Conservation (phyloP, 2,113 vertebrate species). For the Mastomys natalensis region DNA sequence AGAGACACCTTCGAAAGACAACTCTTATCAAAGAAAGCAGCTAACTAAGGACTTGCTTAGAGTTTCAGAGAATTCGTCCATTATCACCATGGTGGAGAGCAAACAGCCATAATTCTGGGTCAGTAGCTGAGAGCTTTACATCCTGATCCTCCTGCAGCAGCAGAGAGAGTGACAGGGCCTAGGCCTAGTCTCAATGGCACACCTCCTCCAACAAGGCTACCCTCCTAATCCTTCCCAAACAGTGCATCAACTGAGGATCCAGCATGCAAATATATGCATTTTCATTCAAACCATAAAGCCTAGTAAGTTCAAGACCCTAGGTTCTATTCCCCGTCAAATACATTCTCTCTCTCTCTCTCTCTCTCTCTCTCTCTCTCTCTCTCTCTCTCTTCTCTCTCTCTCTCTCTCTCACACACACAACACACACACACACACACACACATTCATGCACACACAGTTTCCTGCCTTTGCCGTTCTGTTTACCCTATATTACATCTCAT, state of each 20-base stretch:
- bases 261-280: background rate
- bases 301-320: background rate
- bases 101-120: background rate
- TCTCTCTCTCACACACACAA: background rate
- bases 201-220: background rate
- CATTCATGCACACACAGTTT: background rate
- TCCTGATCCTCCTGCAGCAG: background rate
- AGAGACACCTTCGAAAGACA: background rate
- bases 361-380: too few species aligned
- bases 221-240: background rate
- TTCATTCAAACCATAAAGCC: background rate
- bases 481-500: background rate
- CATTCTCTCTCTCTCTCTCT: too few species aligned
- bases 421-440: background rate
- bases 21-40: background rate
- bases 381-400: too few species aligned
- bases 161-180: background rate
- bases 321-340: background rate
- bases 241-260: background rate
- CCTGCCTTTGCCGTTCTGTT: constrained; percentile 28
- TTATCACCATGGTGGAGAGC: background rate
- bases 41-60: background rate
- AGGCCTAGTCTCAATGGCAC: background rate
- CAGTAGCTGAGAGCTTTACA: background rate
- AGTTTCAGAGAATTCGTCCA: background rate